Conservation (phyloP, 2,797 vertebrate genomes). For the Syndactyla subalaris region DNA sequence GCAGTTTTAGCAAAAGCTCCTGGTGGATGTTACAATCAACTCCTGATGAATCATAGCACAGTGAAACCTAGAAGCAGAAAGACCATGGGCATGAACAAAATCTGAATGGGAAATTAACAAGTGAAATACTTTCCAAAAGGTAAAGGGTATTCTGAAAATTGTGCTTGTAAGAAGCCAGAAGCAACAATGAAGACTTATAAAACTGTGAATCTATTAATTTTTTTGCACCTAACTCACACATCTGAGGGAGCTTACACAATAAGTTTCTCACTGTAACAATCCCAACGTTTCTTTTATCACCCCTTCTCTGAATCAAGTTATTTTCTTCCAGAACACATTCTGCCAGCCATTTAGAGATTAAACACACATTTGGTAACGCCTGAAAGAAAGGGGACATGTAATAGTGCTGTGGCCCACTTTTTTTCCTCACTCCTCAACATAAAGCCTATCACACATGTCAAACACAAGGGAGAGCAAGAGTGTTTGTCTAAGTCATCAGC, state of each 20-base stretch:
- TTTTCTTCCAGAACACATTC: background rate
- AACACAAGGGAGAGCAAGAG: background rate
- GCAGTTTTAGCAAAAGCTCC: background rate
- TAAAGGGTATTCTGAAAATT: background rate
- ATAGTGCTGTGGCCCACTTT: background rate
- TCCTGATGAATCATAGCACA: background rate
- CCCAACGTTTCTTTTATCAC: background rate
- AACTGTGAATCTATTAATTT: background rate
- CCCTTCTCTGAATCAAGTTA: background rate
- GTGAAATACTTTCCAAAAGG: background rate
- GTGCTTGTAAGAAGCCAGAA: background rate
- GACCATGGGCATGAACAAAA: background rate
- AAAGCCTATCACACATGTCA: background rate
- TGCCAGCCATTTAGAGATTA: background rate
- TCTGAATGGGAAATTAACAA: background rate
- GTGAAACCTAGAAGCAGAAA: constrained; percentile 16
- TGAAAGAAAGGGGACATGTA: background rate
- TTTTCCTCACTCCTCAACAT: background rate
- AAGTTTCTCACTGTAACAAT: background rate
- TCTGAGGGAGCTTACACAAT: background rate
- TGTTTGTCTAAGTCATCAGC: background rate
- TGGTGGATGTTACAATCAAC: fast-evolving
- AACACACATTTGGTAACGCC: background rate
- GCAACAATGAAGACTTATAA: background rate
- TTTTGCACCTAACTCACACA: background rate